These are phyloP conservation scores for Cephonodes hylas DNA, from an alignment of 2,888 invertebrate species.

Conservation along the genomic window DNA sequence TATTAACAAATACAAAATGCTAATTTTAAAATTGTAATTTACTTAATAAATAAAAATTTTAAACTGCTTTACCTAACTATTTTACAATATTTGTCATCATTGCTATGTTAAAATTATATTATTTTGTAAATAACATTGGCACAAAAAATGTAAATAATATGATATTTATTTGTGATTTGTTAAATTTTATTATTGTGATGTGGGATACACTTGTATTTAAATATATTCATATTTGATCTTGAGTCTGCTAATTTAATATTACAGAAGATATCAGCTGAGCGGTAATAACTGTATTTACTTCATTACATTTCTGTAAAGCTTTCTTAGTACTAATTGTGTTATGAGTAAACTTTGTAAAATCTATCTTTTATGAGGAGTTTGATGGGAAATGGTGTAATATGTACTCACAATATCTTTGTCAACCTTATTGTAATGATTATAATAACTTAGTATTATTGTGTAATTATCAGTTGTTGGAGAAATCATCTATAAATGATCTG, in stretches of 20 bases:
- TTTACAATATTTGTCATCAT: not conserved
- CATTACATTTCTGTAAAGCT: not conserved
- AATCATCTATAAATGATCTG: slow-evolving; percentile 58
- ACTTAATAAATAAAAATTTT: no score
- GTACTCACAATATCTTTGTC: not conserved
- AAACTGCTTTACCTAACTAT: no score
- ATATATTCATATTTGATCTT: no score
- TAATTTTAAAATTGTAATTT: no score
- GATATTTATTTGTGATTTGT: not conserved
- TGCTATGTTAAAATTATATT: not conserved
- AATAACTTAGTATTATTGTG: not conserved
- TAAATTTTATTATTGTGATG: no score
- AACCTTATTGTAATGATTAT: slow-evolving; percentile 4
- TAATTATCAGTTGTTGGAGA: slow-evolving; percentile 9
- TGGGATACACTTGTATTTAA: no score
- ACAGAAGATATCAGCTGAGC: not conserved
- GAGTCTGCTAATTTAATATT: not conserved
- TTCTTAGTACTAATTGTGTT: not conserved
- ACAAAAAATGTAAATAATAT: not conserved
- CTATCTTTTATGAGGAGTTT: not conserved
- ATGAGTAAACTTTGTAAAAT: not conserved
- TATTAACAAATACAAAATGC: no score
- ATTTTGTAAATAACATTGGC: not conserved
- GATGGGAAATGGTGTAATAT: not conserved
- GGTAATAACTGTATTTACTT: not conserved